These are phyloP conservation scores for Tachina grossa DNA, from an alignment of 2,888 invertebrate genomes.

Conservation along the genomic window DNA sequence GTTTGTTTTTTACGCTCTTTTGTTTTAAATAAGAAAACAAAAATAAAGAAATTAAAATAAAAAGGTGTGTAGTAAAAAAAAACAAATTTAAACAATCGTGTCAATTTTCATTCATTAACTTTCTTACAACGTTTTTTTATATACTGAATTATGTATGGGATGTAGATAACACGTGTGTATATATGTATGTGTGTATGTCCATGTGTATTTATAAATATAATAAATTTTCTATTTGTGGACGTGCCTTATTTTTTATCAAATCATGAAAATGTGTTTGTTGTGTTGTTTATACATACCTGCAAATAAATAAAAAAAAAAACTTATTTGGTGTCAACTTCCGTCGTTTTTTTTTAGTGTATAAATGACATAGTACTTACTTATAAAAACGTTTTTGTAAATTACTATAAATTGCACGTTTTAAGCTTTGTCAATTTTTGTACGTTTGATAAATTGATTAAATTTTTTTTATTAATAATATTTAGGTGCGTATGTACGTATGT, in stretches of 20 bases:
- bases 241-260: constrained; percentile 47
- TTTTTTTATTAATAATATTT: constrained; percentile 19
- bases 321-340: constrained; percentile 69
- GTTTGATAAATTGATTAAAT: constrained; percentile 37
- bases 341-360: constrained; percentile 40
- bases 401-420: constrained; percentile 55
- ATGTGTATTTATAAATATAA: no score
- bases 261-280: constrained; percentile 32
- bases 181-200: background rate
- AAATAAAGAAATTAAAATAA: constrained; percentile 24
- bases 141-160: background rate
- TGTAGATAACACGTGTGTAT: background rate
- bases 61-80: constrained; percentile 53
- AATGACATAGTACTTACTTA: background rate
- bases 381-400: constrained; percentile 30
- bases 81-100: constrained; percentile 34
- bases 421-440: constrained; percentile 33
- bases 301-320: constrained; percentile 29
- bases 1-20: background rate
- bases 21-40: constrained; percentile 20
- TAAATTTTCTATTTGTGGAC: constrained; percentile 42
- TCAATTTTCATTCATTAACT: constrained; percentile 56
- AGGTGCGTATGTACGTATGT: background rate
- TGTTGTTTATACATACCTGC: constrained; percentile 7
- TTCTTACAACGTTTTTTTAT: constrained; percentile 39